These are phyloP conservation scores for Ectobius pallidus DNA, from an alignment of 2,888 invertebrate species.

Conservation along the genomic window DNA sequence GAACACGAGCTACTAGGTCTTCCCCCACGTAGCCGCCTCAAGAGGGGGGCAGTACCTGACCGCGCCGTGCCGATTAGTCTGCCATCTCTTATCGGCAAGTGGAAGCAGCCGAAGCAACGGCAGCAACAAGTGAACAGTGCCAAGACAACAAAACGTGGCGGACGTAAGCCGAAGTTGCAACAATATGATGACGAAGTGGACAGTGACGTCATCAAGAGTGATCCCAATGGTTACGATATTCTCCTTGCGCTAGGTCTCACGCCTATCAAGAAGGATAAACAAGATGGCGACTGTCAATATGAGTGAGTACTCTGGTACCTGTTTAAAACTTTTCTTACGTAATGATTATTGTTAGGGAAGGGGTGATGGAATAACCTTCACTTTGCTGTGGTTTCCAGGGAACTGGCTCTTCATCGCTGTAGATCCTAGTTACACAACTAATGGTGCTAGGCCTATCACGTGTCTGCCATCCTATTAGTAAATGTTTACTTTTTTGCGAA, in stretches of 20 bases:
- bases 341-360: no score
- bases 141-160: not conserved
- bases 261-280: constrained; percentile 52
- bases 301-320: constrained; percentile 24
- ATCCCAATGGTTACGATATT: constrained; percentile 55
- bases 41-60: constrained; percentile 60
- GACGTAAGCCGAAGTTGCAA: constrained; percentile 2
- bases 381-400: no score
- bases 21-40: constrained; percentile 59
- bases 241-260: constrained; percentile 62
- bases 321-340: no score
- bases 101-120: constrained; percentile 27
- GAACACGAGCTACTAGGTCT: constrained; percentile 62
- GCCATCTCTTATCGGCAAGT: constrained; percentile 41
- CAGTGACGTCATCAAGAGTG: constrained; percentile 27
- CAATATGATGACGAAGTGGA: constrained; percentile 23
- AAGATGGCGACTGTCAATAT: constrained; percentile 34
- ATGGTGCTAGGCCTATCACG: no score
- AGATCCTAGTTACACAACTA: no score
- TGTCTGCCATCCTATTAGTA: no score
- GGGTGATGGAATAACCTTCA: no score
- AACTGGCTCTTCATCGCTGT: no score
- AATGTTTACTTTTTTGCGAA: no score
- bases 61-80: constrained; percentile 54
- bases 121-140: constrained; percentile 34